A percentile compares a stretch with the other conserved stretches of the same genome.
Conservation (phyloP, 2,113 vertebrate species). For the Mastomys coucha region DNA sequence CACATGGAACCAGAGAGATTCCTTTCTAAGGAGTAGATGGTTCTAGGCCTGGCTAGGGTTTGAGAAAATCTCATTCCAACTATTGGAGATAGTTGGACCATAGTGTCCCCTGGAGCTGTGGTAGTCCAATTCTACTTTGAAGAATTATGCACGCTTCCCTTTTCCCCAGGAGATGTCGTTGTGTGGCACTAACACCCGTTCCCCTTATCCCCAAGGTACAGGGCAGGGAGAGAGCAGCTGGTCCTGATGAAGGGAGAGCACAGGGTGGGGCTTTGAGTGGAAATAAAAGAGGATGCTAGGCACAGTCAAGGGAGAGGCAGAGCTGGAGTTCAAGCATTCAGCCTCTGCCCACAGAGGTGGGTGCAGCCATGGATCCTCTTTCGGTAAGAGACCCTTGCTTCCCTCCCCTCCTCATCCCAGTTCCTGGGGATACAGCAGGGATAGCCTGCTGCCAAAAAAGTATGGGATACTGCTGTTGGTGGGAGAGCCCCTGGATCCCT, state of each 20-base stretch:
- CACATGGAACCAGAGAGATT: neutral
- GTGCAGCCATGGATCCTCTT: slow-evolving; percentile 67
- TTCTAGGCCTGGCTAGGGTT: neutral
- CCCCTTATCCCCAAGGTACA: slow-evolving; percentile 53
- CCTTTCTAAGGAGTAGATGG: neutral
- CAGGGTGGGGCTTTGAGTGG: slow-evolving; percentile 49
- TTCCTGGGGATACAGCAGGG: neutral
- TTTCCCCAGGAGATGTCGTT: slow-evolving; percentile 59
- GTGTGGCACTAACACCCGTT: slow-evolving; percentile 22
- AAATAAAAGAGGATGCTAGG: slow-evolving; percentile 5
- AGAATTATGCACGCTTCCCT: neutral
- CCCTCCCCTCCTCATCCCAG: neutral
- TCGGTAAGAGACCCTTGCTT: slow-evolving; percentile 65
- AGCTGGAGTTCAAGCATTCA: neutral
- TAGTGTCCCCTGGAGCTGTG: neutral
- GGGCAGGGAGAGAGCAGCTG: slow-evolving; percentile 75
- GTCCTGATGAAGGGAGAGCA: slow-evolving; percentile 58
- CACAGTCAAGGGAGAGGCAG: slow-evolving; percentile 7
- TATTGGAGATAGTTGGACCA: neutral
- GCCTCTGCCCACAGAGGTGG: neutral
- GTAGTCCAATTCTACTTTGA: neutral
- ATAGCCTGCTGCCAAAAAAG: neutral
- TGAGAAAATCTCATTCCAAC: neutral
- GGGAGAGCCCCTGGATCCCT: neutral
- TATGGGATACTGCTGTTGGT: neutral